Percentiles rank a stretch among this genome's conserved stretches.
Conservation (phyloP, 37 sponge, comb jelly and placozoan genomes). For the Chondrilla cf. caribensis region DNA sequence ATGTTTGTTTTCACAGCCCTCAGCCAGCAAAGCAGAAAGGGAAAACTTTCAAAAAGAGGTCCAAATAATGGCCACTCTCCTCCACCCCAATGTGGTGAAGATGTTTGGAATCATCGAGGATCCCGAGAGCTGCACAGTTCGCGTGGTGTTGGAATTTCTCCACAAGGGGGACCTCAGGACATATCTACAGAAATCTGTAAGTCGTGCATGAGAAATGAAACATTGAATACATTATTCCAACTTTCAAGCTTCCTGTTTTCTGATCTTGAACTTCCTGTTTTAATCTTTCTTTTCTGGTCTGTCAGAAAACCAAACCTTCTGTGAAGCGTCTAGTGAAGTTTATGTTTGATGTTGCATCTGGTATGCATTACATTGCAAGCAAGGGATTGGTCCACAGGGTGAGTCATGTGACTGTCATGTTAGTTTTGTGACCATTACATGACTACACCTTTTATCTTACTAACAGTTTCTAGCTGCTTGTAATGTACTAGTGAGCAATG, state of each 20-base stretch:
- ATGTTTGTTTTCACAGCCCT: neutral
- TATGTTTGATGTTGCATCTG: conserved; percentile 70
- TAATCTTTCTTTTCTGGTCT: neutral
- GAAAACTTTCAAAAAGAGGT: neutral
- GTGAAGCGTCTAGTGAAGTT: conserved; percentile 50
- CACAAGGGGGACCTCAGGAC: conserved; percentile 59
- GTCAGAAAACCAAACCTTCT: conserved; percentile 23
- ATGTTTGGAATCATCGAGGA: conserved; percentile 14
- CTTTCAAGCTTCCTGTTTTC: too few relatives aligned
- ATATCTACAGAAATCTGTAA: conserved; percentile 36
- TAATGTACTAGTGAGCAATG: conserved; percentile 65
- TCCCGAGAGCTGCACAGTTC: neutral
- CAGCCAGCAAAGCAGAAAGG: neutral
- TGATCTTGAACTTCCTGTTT: too few relatives aligned
- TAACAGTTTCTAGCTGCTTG: conserved; percentile 79
- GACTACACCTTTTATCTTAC: neutral
- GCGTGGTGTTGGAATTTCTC: conserved; percentile 69
- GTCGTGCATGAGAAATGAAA: too few relatives aligned
- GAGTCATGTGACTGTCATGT: conserved; percentile 33
- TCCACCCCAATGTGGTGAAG: conserved; percentile 22
- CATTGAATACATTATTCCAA: too few relatives aligned
- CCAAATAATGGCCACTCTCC: conserved; percentile 6
- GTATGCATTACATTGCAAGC: conserved; percentile 80
- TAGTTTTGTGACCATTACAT: neutral
- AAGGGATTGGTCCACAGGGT: conserved; percentile 46